Base-by-base conservation (phyloP, 1,140 invertebrate species). In the Plutomurus gul region DNA sequence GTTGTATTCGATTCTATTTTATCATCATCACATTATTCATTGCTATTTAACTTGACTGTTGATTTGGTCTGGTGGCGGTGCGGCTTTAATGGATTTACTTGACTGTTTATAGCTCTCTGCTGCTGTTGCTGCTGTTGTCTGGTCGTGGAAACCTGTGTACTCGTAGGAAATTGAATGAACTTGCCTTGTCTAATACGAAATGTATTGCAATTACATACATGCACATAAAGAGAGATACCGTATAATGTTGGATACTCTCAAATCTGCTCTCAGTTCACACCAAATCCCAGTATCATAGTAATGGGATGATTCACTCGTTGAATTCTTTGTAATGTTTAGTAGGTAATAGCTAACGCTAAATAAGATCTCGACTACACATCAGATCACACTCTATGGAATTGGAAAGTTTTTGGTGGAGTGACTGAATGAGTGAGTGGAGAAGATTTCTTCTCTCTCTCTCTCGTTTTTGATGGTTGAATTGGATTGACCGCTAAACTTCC, bases 381-480 rank as follows among this genome's bases (percentile, higher is more conserved):
- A 60, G 33, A 60, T 30, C 33, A 25, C 33, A 25, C 51, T 49
- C 47, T 33, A 60, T 60, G 51, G 51, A 30, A 60, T 60, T 60
- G 51, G 51, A 60, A 60, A 60, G 51, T 60, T 60, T 60, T 33
- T 60, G 25, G 51, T 60, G 51, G 51, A 60, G 11, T 43, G 39
- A 27, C 25, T 60, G 25, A 27, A 56, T 25, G 11, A 16, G 30
- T 33, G 22, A 13, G 51, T 33, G 36, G 6, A 65, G 56, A 30
- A 65, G 56, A 65, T 65, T 65, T 65, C 56, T 65, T 65, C 56
- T 65, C 56, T 43, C 39, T 51, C 47, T 65, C 56, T 8, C 27
- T 65, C 56, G 36, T 65, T 65, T 65, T 65, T 65, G 27, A 65
- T 65, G 56, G 56, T 65, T 65, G 56, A 65, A 65, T 65, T 65